phyloP scores from a whole-genome alignment of 1,140 invertebrate species.

The Diachasma alloeum region DNA sequence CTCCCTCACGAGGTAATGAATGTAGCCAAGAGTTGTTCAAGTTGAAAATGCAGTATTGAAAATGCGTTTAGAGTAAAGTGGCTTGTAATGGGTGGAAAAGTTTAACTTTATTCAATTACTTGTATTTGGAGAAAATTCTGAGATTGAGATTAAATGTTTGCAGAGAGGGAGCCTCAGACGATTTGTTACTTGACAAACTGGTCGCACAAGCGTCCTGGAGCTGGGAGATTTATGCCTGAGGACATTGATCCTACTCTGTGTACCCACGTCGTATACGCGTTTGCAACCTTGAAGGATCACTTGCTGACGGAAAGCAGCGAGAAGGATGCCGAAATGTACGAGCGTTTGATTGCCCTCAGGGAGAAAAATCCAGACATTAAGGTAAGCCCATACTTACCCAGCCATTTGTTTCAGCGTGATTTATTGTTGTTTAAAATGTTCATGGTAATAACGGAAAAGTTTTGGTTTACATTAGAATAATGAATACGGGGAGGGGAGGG shows the following conservation, averaged over 20 bases:
- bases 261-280: conserved; percentile 93
- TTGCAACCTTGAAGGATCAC: conserved; percentile 87
- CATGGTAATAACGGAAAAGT: no score
- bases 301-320: conserved; percentile 79
- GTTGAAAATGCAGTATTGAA: not conserved
- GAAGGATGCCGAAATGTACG: conserved; percentile 85
- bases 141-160: conserved; percentile 39
- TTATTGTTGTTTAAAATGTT: conserved; percentile 6
- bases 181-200: conserved; percentile 95
- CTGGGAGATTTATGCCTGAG: conserved; percentile 86
- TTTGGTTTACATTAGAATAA: not conserved
- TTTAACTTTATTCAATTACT: not conserved
- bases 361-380: conserved; percentile 91
- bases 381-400: conserved; percentile 56
- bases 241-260: conserved; percentile 88
- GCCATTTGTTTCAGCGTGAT: not conserved
- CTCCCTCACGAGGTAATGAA: conserved; percentile 61
- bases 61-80: not conserved
- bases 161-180: conserved; percentile 82
- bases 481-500: not conserved
- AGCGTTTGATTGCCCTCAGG: conserved; percentile 82
- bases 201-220: conserved; percentile 87
- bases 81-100: no score
- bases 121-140: not conserved
- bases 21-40: not conserved